Evolutionary conservation across 2,888 invertebrate species (phyloP), one percentile per base, ranked within the genome.

Genomic region (Phragmatobia fuliginosa): DNA sequence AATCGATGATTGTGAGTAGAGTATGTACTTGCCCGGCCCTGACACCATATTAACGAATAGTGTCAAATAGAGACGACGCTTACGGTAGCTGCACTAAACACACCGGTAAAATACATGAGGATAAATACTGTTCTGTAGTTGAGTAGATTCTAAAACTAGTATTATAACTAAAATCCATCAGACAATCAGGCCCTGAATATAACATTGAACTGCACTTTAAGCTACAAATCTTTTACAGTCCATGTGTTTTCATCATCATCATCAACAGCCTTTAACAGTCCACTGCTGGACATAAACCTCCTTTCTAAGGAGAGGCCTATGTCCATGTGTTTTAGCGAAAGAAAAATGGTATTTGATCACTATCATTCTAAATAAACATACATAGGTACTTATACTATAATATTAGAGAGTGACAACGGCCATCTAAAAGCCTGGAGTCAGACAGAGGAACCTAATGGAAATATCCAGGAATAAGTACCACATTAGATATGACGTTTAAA

Each of bases 31-130:
- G 83, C 62, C 78, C 83, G 82, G 71, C 82, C 82, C 72, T 82
- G 82, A 82, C 82, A 73, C 76, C 68, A 67, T 70, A 83, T 79
- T 81, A 83, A 75, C 75, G 65, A 64, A 72, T 66, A 64, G 52
- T 81, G 81, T 74, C 75, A 64, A 64, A 72, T 66, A 64, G 52
- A 73, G 66, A 56, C 60, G 61, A 31, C 72, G 56, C 65, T 66
- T 65, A 72, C 68, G 64, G 75, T 72, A 78, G 62, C 61, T 67
- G 76, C 60, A 69, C 68, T 71, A 66, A 69, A 62, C 58, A 71
- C 71, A 68, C 71, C 21, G 69, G 61, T 64, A 67, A 33, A 64
- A 60, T 41, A n/a, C n/a, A 68, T 28, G 31, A 68, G 41, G 62
- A 70, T 21, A 28, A 71, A 71, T 67, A 63, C 49, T 66, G 56